Percentiles rank a stretch among this genome's conserved stretches.
Evolutionary conservation across 2,888 invertebrate genomes (phyloP).

Genomic region (Helicoverpa assulta): DNA sequence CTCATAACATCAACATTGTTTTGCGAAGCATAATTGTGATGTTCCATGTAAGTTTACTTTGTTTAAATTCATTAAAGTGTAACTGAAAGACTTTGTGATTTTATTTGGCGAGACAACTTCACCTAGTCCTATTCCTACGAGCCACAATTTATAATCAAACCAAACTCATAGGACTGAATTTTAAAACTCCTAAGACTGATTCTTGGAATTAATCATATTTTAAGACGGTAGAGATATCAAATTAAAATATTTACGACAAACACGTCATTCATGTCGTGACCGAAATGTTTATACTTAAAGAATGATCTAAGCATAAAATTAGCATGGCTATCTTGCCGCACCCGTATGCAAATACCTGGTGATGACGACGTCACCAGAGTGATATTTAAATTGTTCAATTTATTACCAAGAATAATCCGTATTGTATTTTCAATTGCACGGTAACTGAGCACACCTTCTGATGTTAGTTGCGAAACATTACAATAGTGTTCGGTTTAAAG

Average conservation of each 20-base stretch:
- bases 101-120: constrained; percentile 51
- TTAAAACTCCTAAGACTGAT: neutral
- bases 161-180: no score
- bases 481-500: neutral
- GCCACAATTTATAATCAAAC: neutral
- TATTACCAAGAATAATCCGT: constrained; percentile 30
- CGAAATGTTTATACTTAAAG: constrained; percentile 19
- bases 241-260: constrained; percentile 12
- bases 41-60: constrained; percentile 89
- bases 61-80: constrained; percentile 89
- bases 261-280: constrained; percentile 17
- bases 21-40: constrained; percentile 91
- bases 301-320: constrained; percentile 49
- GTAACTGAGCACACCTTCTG: neutral
- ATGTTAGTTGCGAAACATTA: neutral
- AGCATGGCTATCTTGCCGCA: constrained; percentile 44
- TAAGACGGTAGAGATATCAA: no score
- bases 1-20: constrained; percentile 84
- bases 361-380: constrained; percentile 42
- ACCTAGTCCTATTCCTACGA: neutral
- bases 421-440: constrained; percentile 8
- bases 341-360: constrained; percentile 53
- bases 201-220: neutral
- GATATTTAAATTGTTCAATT: constrained; percentile 39
- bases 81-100: constrained; percentile 73